A percentile compares a stretch with the other conserved stretches of the same genome.
Conservation (phyloP, 2,888 invertebrate genomes). For the Standfussiana lucernea region DNA sequence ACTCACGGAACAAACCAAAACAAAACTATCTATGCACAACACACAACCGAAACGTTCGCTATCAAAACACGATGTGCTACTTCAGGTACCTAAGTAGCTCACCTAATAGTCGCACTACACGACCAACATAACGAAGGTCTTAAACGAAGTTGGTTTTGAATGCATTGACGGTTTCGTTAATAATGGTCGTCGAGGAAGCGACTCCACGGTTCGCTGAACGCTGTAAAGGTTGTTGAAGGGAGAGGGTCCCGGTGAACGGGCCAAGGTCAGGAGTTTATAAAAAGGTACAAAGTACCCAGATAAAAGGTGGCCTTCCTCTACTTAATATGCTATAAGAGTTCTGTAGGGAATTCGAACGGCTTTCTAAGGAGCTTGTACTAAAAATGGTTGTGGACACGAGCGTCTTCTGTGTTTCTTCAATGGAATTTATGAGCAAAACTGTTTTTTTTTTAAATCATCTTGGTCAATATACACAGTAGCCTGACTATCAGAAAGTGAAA, state of each 20-base stretch:
- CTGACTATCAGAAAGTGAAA: not conserved
- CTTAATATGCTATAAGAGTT: constrained; percentile 65
- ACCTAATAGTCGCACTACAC: constrained; percentile 70
- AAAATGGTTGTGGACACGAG: constrained; percentile 24
- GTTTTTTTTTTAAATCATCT: not conserved
- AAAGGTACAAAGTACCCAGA: constrained; percentile 68
- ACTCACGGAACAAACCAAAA: constrained; percentile 31
- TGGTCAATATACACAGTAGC: not conserved
- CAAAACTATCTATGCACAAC: constrained; percentile 57
- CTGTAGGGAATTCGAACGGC: constrained; percentile 63
- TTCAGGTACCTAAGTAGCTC: constrained; percentile 73
- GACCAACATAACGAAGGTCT: constrained; percentile 72
- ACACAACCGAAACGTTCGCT: constrained; percentile 80
- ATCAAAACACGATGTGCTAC: constrained; percentile 82
- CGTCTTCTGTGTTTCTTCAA: constrained; percentile 27
- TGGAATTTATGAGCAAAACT: not conserved
- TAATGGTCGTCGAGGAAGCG: constrained; percentile 74
- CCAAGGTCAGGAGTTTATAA: constrained; percentile 78
- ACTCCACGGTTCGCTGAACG: constrained; percentile 78
- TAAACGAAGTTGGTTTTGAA: constrained; percentile 57
- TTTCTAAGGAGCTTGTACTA: constrained; percentile 34
- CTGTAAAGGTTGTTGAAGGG: constrained; percentile 69
- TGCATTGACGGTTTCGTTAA: constrained; percentile 70
- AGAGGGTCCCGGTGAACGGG: constrained; percentile 77
- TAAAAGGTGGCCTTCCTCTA: constrained; percentile 69